Percentiles rank a stretch among this genome's conserved stretches.
These are phyloP conservation scores for Phymastichus coffea DNA, from an alignment of 1,140 invertebrate species.

Conservation along the genomic window DNA sequence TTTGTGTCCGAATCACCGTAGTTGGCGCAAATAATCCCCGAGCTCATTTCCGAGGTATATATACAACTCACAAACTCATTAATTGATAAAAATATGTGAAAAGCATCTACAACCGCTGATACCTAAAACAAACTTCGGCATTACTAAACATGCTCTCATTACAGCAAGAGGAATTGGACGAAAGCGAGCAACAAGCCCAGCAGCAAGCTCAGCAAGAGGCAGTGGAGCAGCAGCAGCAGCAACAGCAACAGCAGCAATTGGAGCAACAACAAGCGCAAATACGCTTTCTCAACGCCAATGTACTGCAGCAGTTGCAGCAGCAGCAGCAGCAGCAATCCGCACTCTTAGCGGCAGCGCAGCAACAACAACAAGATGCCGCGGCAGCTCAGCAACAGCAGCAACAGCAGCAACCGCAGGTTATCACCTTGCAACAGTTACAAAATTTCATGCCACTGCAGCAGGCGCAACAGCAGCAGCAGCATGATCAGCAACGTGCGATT, in stretches of 20 bases:
- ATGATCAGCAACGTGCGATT: constrained; percentile 54
- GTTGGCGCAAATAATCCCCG: no score
- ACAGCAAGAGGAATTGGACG: constrained; percentile 34
- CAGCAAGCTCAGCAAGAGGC: constrained; percentile 45
- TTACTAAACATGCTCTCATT: background rate
- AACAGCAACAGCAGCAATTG: constrained; percentile 58
- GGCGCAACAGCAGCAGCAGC: constrained; percentile 45
- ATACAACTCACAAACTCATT: no score
- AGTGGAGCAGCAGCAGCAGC: constrained; percentile 48
- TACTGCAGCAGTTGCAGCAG: constrained; percentile 52
- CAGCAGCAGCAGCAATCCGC: constrained; percentile 45
- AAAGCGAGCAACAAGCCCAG: constrained; percentile 46
- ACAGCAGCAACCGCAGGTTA: constrained; percentile 55
- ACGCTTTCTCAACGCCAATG: constrained; percentile 50
- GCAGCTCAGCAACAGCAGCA: constrained; percentile 45
- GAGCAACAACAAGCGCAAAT: constrained; percentile 53
- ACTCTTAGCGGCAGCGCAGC: constrained; percentile 44
- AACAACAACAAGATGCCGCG: constrained; percentile 49
- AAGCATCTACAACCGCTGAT: no score
- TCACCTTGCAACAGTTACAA: constrained; percentile 59
- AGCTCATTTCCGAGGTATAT: no score
- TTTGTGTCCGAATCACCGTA: no score
- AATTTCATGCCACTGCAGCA: constrained; percentile 57
- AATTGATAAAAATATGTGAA: no score
- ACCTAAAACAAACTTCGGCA: no score